Conservation (phyloP, 2,797 vertebrate genomes). For the Thunnus albacares region DNA sequence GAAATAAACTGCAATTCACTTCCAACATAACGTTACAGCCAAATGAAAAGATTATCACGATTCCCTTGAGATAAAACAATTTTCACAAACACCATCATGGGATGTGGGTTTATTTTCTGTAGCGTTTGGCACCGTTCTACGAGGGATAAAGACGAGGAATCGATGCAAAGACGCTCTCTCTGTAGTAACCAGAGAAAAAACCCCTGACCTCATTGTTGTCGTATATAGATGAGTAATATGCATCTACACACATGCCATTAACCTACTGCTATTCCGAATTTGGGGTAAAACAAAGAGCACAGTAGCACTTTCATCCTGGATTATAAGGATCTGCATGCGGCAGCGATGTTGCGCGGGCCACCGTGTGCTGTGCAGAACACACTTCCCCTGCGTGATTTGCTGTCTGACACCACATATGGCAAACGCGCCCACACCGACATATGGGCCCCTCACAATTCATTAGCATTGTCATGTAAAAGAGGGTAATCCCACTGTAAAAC, state of each 20-base stretch:
- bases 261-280: conserved; percentile 10
- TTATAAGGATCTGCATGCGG: conserved; percentile 20
- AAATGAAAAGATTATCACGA: conserved; percentile 63
- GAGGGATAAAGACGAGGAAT: conserved; percentile 2
- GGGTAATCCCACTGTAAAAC: conserved; percentile 73
- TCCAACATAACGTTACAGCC: conserved; percentile 39
- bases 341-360: conserved; percentile 3
- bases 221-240: conserved; percentile 25
- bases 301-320: conserved; percentile 16
- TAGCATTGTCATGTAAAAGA: conserved; percentile 79
- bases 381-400: conserved; percentile 52
- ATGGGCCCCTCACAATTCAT: conserved; percentile 76
- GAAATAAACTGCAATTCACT: conserved; percentile 24
- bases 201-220: conserved; percentile 18
- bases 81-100: conserved; percentile 37
- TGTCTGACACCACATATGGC: conserved; percentile 78
- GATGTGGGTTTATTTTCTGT: conserved; percentile 49
- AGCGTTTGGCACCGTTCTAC: conserved; percentile 36
- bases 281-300: conserved; percentile 47
- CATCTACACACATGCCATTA: conserved; percentile 20
- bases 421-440: conserved; percentile 64
- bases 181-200: conserved; percentile 20
- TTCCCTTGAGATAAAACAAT: conserved; percentile 46
- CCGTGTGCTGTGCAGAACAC: conserved; percentile 10
- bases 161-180: conserved; percentile 12